phyloP scores from a whole-genome alignment of 2,797 vertebrate genomes.

The Hemitrygon akajei region DNA sequence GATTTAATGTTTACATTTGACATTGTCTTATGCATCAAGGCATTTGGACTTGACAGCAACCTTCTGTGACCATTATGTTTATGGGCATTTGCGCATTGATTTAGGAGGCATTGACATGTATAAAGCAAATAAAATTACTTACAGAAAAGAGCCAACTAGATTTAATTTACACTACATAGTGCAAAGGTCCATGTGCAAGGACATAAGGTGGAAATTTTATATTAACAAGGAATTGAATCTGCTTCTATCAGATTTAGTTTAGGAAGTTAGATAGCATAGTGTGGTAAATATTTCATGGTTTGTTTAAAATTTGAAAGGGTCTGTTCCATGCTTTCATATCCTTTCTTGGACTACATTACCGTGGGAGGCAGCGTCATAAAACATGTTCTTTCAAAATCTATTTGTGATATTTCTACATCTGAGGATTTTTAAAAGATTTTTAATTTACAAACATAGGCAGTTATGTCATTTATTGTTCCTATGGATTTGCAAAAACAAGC shows the following conservation, averaged over 20 bases:
- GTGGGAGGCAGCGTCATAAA: background rate
- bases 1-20: background rate
- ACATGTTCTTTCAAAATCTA: background rate
- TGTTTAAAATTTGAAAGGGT: background rate
- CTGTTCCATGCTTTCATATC: background rate
- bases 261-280: background rate
- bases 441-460: background rate
- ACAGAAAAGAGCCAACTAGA: background rate
- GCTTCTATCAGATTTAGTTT: background rate
- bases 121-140: background rate
- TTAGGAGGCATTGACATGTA: background rate
- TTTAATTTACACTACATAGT: background rate
- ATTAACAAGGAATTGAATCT: background rate
- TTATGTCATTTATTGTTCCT: background rate
- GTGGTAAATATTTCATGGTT: background rate
- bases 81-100: background rate
- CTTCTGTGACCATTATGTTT: background rate
- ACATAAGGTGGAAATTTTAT: background rate
- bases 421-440: background rate
- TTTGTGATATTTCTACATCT: background rate
- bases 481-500: background rate
- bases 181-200: background rate
- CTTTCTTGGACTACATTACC: background rate
- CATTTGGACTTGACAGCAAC: background rate
- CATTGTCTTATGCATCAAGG: background rate